Conservation (phyloP, 2,113 vertebrate species). For the Theristicus caerulescens region DNA sequence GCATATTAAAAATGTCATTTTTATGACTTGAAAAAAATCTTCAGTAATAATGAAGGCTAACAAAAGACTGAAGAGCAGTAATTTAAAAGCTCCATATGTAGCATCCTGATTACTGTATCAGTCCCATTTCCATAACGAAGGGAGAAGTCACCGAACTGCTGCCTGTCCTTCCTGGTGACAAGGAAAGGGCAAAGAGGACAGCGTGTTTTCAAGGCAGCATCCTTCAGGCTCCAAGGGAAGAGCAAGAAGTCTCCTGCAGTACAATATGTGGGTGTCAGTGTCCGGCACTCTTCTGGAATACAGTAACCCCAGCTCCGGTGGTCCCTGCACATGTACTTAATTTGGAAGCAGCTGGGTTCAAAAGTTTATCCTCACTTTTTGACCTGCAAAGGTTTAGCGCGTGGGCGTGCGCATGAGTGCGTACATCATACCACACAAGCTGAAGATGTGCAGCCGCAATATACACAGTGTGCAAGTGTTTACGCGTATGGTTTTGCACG, state of each 20-base stretch:
- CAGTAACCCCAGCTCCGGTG: slow-evolving; percentile 44
- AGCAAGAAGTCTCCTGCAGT: slow-evolving; percentile 4
- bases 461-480: neutral
- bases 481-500: neutral
- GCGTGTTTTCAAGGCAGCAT: neutral
- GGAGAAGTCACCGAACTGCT: slow-evolving; percentile 42
- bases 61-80: slow-evolving; percentile 73
- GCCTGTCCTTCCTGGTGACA: slow-evolving; percentile 46
- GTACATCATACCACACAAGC: slow-evolving; percentile 37
- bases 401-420: neutral
- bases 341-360: slow-evolving; percentile 59
- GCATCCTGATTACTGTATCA: slow-evolving; percentile 76
- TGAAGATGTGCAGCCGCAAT: slow-evolving; percentile 1
- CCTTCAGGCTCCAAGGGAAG: neutral
- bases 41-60: slow-evolving; percentile 77
- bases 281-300: slow-evolving; percentile 30
- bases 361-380: slow-evolving; percentile 65
- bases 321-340: slow-evolving; percentile 55
- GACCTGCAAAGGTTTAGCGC: slow-evolving; percentile 43
- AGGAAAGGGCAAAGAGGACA: slow-evolving; percentile 39
- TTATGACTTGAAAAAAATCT: slow-evolving; percentile 72
- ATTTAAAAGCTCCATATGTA: slow-evolving; percentile 74
- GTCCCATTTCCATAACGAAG: slow-evolving; percentile 59
- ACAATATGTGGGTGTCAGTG: slow-evolving; percentile 18
- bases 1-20: slow-evolving; percentile 83